Base-by-base conservation (phyloP, 2,888 invertebrate genomes). In the Drosophila buzzatii region DNA sequence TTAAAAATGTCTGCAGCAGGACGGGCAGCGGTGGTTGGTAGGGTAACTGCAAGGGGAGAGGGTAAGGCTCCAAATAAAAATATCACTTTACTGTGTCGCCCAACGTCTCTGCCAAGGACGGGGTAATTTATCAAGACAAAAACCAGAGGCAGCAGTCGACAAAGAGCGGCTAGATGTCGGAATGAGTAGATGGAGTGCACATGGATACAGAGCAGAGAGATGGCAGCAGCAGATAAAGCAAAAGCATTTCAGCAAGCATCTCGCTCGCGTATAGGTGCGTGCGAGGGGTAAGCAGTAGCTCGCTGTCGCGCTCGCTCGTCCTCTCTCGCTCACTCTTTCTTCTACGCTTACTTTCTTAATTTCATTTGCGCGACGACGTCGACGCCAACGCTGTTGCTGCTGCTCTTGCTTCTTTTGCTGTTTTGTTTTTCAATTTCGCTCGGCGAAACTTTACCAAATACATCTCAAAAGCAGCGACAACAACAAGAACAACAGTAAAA, bases 291-390 rank as follows among this genome's bases (percentile, higher is more conserved):
- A 45, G 37, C 16, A 47, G 74, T 70, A 76, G 75, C 59, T n/a
- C 20, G 14, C 23, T 20, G 1, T 7, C 18, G 33, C n/a, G 23
- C 23, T 16, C 52, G 10, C 16, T 16, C 45, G 3, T 23, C 1
- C 18, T 14, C 35, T 20, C 37, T 37, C 23, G 10, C 10, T n/a
- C 61, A 9, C 14, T 31, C 57, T 47, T 59, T 65, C 76, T 67
- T 90, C 89, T 85, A 88, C 76, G 90, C 85, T 86, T 86, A 86
- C 90, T 86, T 90, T 86, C 90, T 86, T 86, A 86, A 86, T 86
- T 90, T 86, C 89, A 86, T 86, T 86, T 90, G 79, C 81, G 79
- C 65, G 77, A 27, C 10, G 27, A 47, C n/a, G 47, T 10, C 66
- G 42, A 58, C 58, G 73, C 41, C 10, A 14, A 8, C n/a, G 41